phyloP scores from a whole-genome alignment of 53 echinoderm and acorn worm genomes.

The Echinometra lucunter region DNA sequence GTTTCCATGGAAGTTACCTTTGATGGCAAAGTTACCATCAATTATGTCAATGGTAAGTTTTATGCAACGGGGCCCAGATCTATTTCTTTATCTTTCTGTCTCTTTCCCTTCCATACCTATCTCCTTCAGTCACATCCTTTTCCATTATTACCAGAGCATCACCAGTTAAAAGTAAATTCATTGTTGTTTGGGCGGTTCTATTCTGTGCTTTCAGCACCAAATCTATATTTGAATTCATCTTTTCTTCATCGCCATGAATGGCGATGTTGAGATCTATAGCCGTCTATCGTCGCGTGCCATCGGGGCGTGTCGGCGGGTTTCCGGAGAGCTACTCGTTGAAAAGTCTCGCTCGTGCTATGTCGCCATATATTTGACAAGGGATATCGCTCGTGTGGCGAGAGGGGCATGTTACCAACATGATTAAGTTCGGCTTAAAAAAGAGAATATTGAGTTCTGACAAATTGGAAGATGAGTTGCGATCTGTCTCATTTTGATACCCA shows the following conservation, averaged over 20 bases:
- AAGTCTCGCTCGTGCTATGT: neutral
- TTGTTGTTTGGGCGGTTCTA: neutral
- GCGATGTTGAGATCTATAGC: neutral
- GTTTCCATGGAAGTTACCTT: no score
- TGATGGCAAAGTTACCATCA: no score
- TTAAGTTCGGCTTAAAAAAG: neutral
- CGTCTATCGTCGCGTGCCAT: constrained; percentile 13
- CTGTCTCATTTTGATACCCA: no score
- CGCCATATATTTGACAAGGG: neutral
- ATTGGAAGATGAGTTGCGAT: no score
- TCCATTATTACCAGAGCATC: neutral
- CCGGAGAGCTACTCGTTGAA: constrained; percentile 10
- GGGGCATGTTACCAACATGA: neutral
- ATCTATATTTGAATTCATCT: neutral
- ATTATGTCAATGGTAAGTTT: no score
- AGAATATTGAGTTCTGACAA: no score
- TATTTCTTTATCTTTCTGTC: neutral
- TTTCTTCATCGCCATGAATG: neutral
- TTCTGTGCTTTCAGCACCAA: neutral
- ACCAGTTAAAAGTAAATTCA: no score
- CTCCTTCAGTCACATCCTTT: neutral
- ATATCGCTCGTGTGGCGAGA: neutral
- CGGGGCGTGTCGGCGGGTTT: constrained; percentile 38
- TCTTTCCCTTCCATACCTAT: neutral
- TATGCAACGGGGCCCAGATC: no score